Evolutionary conservation across 2,797 vertebrate species (phyloP), one percentile per base, ranked within the genome.

Genomic region (Anguilla obscura): DNA sequence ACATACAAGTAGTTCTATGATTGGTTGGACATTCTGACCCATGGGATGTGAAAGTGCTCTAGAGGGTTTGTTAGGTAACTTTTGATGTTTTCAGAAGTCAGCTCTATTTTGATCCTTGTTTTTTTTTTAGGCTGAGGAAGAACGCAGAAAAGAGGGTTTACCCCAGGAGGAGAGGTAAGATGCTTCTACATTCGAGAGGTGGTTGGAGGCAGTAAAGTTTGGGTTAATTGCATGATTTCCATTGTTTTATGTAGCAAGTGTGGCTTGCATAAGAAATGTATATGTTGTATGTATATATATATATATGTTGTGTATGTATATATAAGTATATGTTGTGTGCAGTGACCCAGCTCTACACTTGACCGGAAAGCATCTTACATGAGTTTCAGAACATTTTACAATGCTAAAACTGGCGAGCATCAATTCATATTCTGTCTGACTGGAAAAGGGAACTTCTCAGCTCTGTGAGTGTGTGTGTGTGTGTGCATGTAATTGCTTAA

Each of bases 101-200:
- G 27, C 45, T 86, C 9, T 80, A 14, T 45, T 52, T 16, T 86
- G 54, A 33, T n/a, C 60, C 36, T 30, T 85, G 80, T 89, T 21
- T 87, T 60, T 45, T 87, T 92, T 90, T 86, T 89, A 99, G 98
- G 94, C 96, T 93, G 97, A 98, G 92, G 96, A 97, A 2, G 98
- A 98, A 92, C 97, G 95, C 89, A 96, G 96, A 92, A 93, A 96
- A 92, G 98, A 98, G 84, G 96, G 97, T 88, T 95, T 97, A 95
- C 94, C 96, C 0, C 93, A 96, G 89, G 97, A 98, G 89, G 97
- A 98, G 92, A 97, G 97, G 98, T 99, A 95, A 95, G 90, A 36
- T 24, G 45, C 24, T 24, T n/a, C 5, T 93, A 93, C 94, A 24
- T 66, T 7, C 2, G 24, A 27, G 2, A 21, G 36, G n/a, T 24